Base-by-base conservation (phyloP, 1,140 invertebrate species). In the Calliphora vicina region DNA sequence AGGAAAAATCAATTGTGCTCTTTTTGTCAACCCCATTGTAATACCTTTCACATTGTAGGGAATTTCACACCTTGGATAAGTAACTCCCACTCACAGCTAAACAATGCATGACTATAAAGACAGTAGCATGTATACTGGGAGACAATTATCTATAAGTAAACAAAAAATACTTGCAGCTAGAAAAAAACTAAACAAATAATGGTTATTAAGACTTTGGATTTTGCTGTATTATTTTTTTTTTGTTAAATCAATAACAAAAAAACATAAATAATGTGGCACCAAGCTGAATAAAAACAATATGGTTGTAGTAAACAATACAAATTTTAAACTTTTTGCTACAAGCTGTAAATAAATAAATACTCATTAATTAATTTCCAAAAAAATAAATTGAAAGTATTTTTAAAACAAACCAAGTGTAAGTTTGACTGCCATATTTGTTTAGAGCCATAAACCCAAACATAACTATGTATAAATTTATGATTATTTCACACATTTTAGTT, bases 401-500 rank as follows among this genome's bases (percentile, higher is more conserved):
- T 5, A 10, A 12, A 12, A 50, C 5, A 43, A 43, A 43, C 12
- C 42, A 50, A 50, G 45, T n/a, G 0, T 50, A 50, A 50, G 12
- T 50, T 50, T 12, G 45, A 12, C 45, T 50, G 4, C 45, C 45
- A 50, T 50, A 50, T 50, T 50, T 50, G 45, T 17, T 50, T 50
- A 50, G 13, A 17, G 45, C 45, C 45, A 50, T 2, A 35, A 35
- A 35, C 6, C 10, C 45, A 6, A n/a, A 50, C 45, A 50, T 50
- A n/a, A n/a, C 45, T 50, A 50, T 50, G 45, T 1, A 2, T n/a
- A 35, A 35, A 17, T 67, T 67, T 23, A 67, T 23, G 61, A 67
- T 67, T 67, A 67, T 67, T 67, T 67, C 61, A 67, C 61, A 67
- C 61, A 23, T 67, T 67, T 50, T 50, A 50, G 8, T 67, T 67